phyloP scores from a whole-genome alignment of 1,140 invertebrate genomes.

The Megalonaias nervosa region DNA sequence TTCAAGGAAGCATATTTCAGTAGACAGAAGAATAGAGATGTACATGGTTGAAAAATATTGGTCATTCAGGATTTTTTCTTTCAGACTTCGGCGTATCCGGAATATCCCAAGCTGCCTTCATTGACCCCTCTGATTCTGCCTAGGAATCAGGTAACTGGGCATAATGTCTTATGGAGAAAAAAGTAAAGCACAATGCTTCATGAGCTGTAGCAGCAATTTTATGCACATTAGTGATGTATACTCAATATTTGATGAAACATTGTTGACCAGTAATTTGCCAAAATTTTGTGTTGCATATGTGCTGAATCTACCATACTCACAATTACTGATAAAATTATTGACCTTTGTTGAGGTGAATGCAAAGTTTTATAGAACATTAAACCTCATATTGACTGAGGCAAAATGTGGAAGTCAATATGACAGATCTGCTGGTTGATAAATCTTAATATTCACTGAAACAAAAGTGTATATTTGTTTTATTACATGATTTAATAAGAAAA shows the following conservation, averaged over 20 bases:
- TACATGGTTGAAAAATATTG: not conserved
- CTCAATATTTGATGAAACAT: not conserved
- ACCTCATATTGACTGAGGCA: too few species aligned
- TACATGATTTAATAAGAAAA: too few species aligned
- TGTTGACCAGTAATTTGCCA: not conserved
- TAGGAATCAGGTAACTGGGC: conserved; percentile 55
- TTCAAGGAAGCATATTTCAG: too few species aligned
- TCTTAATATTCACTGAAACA: too few species aligned
- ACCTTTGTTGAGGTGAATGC: not conserved
- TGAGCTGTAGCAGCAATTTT: too few species aligned
- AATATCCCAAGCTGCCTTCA: conserved; percentile 50
- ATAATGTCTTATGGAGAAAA: not conserved
- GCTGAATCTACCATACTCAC: conserved; percentile 5
- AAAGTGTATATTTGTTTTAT: too few species aligned
- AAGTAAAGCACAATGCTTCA: too few species aligned
- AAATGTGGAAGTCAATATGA: too few species aligned
- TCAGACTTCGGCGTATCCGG: conserved; percentile 32
- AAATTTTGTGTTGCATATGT: conserved; percentile 5
- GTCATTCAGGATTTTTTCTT: conserved; percentile 19
- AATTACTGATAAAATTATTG: not conserved
- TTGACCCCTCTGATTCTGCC: conserved; percentile 61
- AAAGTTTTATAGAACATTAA: too few species aligned
- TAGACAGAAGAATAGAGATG: too few species aligned
- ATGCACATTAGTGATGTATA: too few species aligned
- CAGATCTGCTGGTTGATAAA: too few species aligned